Conservation (phyloP, 2,888 invertebrate species). For the Ichneumon xanthorius region DNA sequence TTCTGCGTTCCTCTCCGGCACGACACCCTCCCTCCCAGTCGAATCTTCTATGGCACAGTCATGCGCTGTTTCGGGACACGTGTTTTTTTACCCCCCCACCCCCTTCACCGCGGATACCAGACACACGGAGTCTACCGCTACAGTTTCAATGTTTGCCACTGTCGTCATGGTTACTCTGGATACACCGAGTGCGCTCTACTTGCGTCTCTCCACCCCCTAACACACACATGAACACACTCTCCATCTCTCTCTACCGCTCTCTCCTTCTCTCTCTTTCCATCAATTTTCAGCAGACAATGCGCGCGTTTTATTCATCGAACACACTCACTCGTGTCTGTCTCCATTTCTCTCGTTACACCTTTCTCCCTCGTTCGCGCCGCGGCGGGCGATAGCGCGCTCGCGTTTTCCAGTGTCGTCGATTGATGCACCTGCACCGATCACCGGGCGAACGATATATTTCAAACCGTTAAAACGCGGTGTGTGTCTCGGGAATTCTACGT, state of each 20-base stretch:
- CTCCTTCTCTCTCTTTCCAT: conserved; percentile 7
- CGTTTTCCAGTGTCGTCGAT: conserved; percentile 37
- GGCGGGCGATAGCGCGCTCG: conserved; percentile 31
- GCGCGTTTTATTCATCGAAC: conserved; percentile 52
- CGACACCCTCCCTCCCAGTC: not conserved
- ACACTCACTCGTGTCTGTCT: conserved; percentile 45
- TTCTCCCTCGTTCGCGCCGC: conserved; percentile 14
- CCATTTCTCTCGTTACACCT: conserved; percentile 30
- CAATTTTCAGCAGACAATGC: conserved; percentile 47
- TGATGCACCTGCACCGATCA: conserved; percentile 48
- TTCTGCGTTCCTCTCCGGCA: conserved; percentile 7
- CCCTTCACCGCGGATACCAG: conserved; percentile 4
- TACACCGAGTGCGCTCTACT: conserved; percentile 43
- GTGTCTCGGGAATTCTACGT: not conserved
- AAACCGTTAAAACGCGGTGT: conserved; percentile 28
- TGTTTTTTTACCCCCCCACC: conserved; percentile 7
- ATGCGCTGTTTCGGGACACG: conserved; percentile 14
- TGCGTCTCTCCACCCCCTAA: not conserved
- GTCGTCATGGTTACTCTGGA: conserved; percentile 77
- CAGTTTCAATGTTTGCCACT: conserved; percentile 73
- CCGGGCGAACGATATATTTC: conserved; percentile 42
- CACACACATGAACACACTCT: not conserved
- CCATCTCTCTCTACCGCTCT: not conserved
- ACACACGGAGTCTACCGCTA: conserved; percentile 9
- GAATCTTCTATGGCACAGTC: not conserved